Evolutionary conservation across 2,888 invertebrate species (phyloP).

Genomic region (Ptychoptera albimana): DNA sequence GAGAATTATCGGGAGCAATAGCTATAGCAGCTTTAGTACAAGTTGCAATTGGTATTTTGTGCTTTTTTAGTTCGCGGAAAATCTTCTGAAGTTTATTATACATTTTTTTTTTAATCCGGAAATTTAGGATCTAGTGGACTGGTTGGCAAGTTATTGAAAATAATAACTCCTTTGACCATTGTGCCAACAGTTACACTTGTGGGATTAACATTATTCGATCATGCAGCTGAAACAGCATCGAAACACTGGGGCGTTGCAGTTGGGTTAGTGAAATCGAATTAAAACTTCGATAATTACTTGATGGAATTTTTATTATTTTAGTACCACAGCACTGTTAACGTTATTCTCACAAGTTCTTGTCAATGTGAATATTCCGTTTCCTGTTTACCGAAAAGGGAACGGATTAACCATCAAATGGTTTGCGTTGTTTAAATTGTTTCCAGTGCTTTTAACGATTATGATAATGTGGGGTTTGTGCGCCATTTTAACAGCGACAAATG

Average conservation of each 20-base stretch:
- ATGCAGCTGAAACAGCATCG: conserved; percentile 64
- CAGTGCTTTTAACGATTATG: conserved; percentile 57
- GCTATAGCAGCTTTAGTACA: conserved; percentile 63
- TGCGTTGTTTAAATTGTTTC: conserved; percentile 62
- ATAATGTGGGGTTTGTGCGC: conserved; percentile 63
- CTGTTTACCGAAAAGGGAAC: conserved; percentile 38
- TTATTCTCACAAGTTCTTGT: conserved; percentile 66
- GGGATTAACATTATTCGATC: conserved; percentile 66
- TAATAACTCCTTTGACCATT: conserved; percentile 69
- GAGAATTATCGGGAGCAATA: conserved; percentile 70
- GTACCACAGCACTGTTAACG: conserved; percentile 58
- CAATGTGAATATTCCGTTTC: conserved; percentile 43
- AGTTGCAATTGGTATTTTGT: conserved; percentile 39
- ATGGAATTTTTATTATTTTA: conserved; percentile 22
- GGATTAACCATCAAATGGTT: conserved; percentile 45
- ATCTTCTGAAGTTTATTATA: too few species aligned
- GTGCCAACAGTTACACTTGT: conserved; percentile 71
- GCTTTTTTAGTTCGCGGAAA: too few species aligned
- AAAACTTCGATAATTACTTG: not conserved
- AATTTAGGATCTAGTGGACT: conserved; percentile 43
- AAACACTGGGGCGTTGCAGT: conserved; percentile 72
- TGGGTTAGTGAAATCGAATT: conserved; percentile 37
- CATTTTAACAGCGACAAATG: conserved; percentile 46
- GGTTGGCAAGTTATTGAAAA: conserved; percentile 55
- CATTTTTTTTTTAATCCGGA: too few species aligned